These are phyloP conservation scores for Pocillopora verrucosa DNA, from an alignment of 64 coral and sea anemone genomes.

Conservation along the genomic window DNA sequence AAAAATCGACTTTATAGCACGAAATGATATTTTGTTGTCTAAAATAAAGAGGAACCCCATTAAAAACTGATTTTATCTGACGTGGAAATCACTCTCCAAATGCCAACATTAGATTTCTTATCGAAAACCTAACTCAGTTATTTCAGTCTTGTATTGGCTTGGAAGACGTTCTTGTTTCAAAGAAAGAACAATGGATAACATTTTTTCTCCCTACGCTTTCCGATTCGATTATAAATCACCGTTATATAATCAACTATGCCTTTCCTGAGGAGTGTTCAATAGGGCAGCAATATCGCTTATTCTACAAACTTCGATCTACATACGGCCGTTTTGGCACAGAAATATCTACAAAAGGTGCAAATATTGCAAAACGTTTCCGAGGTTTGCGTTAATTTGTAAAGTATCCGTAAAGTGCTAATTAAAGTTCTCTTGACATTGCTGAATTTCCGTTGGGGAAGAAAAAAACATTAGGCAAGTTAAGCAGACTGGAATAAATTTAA, in stretches of 20 bases:
- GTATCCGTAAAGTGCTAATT: conserved; percentile 20
- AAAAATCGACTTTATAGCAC: no score
- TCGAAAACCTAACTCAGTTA: neutral
- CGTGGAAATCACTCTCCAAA: neutral
- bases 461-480: neutral
- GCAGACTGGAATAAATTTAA: neutral
- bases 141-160: neutral
- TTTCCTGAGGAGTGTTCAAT: neutral
- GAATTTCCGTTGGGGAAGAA: neutral
- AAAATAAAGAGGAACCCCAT: no score
- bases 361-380: neutral
- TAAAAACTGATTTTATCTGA: no score
- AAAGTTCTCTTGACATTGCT: neutral
- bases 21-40: no score
- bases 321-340: neutral
- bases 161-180: no score
- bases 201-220: neutral
- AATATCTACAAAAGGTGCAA: neutral
- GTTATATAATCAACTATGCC: neutral
- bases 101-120: neutral
- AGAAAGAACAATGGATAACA: no score
- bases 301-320: neutral
- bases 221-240: neutral
- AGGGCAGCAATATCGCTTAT: neutral
- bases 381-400: conserved; percentile 9